phyloP scores from a whole-genome alignment of 2,888 invertebrate species.

The Bedellia somnulentella region DNA sequence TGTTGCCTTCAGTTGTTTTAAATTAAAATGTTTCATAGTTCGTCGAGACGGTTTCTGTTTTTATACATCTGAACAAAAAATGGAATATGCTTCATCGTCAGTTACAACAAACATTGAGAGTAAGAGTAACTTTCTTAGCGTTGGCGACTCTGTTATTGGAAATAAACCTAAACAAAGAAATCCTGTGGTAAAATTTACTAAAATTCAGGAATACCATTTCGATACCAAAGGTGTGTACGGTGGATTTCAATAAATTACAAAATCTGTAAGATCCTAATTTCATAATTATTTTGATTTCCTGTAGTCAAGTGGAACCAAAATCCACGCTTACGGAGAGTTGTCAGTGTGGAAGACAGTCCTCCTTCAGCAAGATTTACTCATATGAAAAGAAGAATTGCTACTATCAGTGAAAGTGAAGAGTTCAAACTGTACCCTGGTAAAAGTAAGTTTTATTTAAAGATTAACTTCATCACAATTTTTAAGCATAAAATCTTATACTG shows the following conservation, averaged over 20 bases:
- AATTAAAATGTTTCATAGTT: too few species aligned
- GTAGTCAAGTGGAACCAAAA: too few species aligned
- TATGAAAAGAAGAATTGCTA: not conserved
- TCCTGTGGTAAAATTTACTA: conserved; percentile 39
- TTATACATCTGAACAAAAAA: conserved; percentile 15
- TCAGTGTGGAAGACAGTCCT: conserved; percentile 29
- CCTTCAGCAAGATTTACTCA: too few species aligned
- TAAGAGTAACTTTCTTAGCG: conserved; percentile 22
- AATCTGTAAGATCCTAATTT: not conserved
- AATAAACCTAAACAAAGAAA: conserved; percentile 20
- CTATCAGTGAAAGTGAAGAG: conserved; percentile 1
- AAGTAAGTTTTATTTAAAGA: too few species aligned
- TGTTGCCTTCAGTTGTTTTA: too few species aligned
- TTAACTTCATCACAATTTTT: too few species aligned
- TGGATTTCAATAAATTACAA: conserved; percentile 13
- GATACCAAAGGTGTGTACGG: conserved; percentile 23
- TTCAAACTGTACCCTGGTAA: too few species aligned
- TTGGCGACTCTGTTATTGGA: conserved; percentile 22
- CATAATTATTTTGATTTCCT: too few species aligned
- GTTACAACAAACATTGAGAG: conserved; percentile 22
- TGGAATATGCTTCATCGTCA: conserved; percentile 40
- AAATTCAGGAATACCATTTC: conserved; percentile 34
- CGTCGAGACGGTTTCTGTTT: too few species aligned
- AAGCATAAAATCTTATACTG: too few species aligned
- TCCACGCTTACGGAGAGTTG: conserved; percentile 29